A percentile compares a stretch with the other conserved stretches of the same genome.
These are phyloP conservation scores for Myopa tessellatipennis DNA, from an alignment of 2,888 invertebrate species.

Conservation along the genomic window DNA sequence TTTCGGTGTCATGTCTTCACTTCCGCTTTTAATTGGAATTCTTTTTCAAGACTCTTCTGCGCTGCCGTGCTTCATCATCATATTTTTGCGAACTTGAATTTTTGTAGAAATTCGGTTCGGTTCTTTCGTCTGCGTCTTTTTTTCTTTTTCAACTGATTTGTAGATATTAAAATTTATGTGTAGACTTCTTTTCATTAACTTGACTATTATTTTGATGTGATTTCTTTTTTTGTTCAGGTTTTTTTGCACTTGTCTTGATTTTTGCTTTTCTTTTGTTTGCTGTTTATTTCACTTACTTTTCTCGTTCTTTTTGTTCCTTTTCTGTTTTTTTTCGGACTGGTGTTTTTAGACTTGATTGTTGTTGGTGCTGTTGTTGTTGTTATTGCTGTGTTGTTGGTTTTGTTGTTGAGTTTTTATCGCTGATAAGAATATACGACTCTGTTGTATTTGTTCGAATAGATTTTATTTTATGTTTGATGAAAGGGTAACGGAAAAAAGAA, in stretches of 20 bases:
- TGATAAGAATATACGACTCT: not conserved
- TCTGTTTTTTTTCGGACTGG: not conserved
- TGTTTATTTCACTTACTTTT: not conserved
- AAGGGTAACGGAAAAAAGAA: too few relatives aligned
- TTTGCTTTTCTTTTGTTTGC: slow-evolving; percentile 25
- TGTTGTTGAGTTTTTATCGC: not conserved
- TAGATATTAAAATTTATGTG: slow-evolving; percentile 15
- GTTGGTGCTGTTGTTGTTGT: not conserved
- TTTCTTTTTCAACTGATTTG: not conserved
- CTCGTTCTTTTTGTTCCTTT: too few relatives aligned
- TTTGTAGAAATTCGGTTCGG: slow-evolving; percentile 19
- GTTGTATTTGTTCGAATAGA: too few relatives aligned
- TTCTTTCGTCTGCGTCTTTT: slow-evolving; percentile 16
- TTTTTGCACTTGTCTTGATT: slow-evolving; percentile 20
- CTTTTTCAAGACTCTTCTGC: not conserved
- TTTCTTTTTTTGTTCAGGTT: slow-evolving; percentile 24
- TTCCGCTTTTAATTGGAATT: slow-evolving; percentile 32
- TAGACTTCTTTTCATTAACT: slow-evolving; percentile 28
- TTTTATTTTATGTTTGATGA: too few relatives aligned
- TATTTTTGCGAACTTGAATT: slow-evolving; percentile 6
- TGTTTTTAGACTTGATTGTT: not conserved
- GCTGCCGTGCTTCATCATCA: not conserved
- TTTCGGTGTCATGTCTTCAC: slow-evolving; percentile 26
- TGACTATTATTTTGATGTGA: slow-evolving; percentile 1
- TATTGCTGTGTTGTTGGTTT: too few relatives aligned